Base-by-base conservation (phyloP, 1,140 invertebrate species). In the Saxidomus purpurata region DNA sequence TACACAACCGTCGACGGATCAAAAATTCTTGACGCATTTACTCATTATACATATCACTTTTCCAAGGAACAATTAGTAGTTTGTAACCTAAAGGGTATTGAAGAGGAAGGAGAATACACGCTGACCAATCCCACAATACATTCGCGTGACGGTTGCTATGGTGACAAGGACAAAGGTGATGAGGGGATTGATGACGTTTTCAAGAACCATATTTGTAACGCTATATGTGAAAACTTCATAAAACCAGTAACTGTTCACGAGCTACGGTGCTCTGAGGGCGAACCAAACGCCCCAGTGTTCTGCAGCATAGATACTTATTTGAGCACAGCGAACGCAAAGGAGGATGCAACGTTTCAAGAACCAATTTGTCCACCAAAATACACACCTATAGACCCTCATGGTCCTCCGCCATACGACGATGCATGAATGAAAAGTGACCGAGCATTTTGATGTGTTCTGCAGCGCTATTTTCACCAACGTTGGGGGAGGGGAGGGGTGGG, bases 81-180 rank as follows among this genome's bases (percentile, higher is more conserved):
- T 22, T 89, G 87, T 49, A 77, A 84, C 55, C 69, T 89, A 9
- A 82, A 83, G 59, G 87, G 87, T 36, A 59, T 77, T n/a, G 79
- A 81, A 31, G 69, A 89, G 15, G 69, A 83, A 19, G 87, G 52
- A 0, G 55, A 69, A 13, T 89, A 49, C 49, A 83, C 25, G 9
- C 59, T 89, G 19, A 83, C 63, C 17, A 83, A 63, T 63, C 87
- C 87, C 11, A 74, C 49, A n/a, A 77, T 89, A 38, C 87, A 89
- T 36, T 89, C 87, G 13, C 28, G n/a, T 15, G 49, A 40, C 25
- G 81, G 71, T 63, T 13, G 19, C 36, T 82, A 61, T 89, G 87
- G 87, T 22, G 69, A 55, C 0, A 59, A 47, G 19, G 87, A 89
- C 80, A 84, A 63, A 67, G 31, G 79, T 4, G 49, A 43, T 25